Conservation (phyloP, 2,797 vertebrate genomes). For the Pseudochirops corinnae region DNA sequence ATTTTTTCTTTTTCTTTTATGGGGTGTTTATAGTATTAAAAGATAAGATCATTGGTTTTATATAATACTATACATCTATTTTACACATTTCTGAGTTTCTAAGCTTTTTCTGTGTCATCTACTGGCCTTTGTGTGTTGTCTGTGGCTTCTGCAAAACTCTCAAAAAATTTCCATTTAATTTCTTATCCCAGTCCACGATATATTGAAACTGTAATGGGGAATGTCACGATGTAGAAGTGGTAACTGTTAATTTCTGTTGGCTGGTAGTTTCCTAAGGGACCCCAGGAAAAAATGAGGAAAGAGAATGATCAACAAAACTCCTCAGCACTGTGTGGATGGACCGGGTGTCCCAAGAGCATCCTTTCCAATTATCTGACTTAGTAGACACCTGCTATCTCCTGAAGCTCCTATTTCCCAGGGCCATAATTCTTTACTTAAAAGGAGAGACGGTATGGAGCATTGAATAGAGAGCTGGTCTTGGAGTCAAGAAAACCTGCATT, state of each 20-base stretch:
- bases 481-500: background rate
- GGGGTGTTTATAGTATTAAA: too few species aligned
- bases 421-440: background rate
- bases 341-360: slow-evolving; percentile 51
- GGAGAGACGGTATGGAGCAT: background rate
- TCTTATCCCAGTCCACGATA: too few species aligned
- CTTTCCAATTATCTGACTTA: slow-evolving; percentile 75
- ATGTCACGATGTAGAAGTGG: too few species aligned
- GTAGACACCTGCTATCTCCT: slow-evolving; percentile 65
- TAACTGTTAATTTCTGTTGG: background rate
- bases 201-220: too few species aligned
- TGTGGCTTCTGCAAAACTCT: too few species aligned
- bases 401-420: slow-evolving; percentile 60
- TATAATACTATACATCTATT: too few species aligned
- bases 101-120: too few species aligned
- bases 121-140: too few species aligned
- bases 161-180: too few species aligned
- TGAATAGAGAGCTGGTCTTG: background rate
- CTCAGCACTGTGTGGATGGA: slow-evolving; percentile 42
- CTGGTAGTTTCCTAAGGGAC: background rate
- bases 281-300: background rate
- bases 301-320: background rate
- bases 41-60: too few species aligned
- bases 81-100: too few species aligned
- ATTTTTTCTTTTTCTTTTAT: too few species aligned